Evolutionary conservation across 1,140 invertebrate species (phyloP), one percentile per base, ranked within the genome.

Genomic region (Drosophila sp.): DNA sequence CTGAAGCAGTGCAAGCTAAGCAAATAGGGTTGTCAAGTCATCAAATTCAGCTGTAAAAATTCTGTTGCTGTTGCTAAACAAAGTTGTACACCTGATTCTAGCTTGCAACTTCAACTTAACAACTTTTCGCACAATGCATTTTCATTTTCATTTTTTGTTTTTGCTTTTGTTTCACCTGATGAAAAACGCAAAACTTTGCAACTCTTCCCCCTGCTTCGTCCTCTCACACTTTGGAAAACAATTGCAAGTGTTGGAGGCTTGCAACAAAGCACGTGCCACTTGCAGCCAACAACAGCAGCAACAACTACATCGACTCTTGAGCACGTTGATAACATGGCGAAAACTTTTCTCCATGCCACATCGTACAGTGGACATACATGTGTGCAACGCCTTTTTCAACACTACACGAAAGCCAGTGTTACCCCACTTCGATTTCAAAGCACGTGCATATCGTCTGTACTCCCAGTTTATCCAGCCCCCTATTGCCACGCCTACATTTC

Each of bases 321-420:
- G 71, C 40, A 58, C 54, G 61, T 59, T 78, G 82, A 87, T 87
- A 87, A 87, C 83, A 87, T 78, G 78, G 83, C 66, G 59, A 87
- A 87, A 84, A 87, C 61, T 86, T 86, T 57, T 73, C 48, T 67
- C 63, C 82, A 89, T 79, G 78, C 9, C 77, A 56, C 41, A 18
- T 40, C 7, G 70, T 71, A 65, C n/a, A n/a, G n/a, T n/a, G n/a
- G n/a, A n/a, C n/a, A n/a, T n/a, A n/a, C 64, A 67, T 67, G 80
- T 73, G 34, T 69, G 57, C 69, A 56, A 65, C 71, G 57, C 71
- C 66, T 70, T 78, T 86, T 75, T 75, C 67, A 75, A 65, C 81
- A 86, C 81, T 72, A 18, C 45, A 34, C 36, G 36, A 5, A n/a
- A 13, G 36, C n/a, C 36, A 38, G 36, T 38, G 36, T 38, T 38